Percentiles rank a stretch among this genome's conserved stretches.
Evolutionary conservation across 2,113 vertebrate species (phyloP).

Genomic region (Sarotherodon lohbergeri): DNA sequence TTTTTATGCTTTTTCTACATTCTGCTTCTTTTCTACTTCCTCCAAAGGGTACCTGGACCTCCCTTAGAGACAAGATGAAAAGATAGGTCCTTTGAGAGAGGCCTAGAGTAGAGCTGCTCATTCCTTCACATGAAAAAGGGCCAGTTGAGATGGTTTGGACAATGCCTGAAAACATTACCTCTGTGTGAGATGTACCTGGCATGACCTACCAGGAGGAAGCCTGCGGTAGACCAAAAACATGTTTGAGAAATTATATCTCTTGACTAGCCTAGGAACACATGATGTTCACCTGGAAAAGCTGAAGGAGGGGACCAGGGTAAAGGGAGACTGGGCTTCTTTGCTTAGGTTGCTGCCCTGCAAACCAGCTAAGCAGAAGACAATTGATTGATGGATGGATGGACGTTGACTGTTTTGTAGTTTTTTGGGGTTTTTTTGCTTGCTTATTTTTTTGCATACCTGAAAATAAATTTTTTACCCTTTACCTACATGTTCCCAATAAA

Average conservation of each 20-base stretch:
- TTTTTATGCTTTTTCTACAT: neutral
- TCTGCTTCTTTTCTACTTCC: neutral
- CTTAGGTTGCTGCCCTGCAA: no score
- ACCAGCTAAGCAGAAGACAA: no score
- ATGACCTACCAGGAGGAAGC: neutral
- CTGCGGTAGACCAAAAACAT: neutral
- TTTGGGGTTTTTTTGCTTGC: no score
- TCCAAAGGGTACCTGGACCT: neutral
- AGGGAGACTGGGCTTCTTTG: no score
- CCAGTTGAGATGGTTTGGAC: neutral
- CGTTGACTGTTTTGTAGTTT: no score
- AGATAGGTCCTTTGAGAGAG: neutral
- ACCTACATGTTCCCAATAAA: no score
- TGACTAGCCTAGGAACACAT: neutral
- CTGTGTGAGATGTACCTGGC: neutral
- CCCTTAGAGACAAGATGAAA: neutral
- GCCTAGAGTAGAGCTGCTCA: neutral
- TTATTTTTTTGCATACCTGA: no score
- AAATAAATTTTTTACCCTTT: no score
- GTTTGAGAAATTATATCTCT: neutral
- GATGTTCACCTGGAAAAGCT: neutral
- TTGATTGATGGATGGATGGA: no score
- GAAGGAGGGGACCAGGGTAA: neutral
- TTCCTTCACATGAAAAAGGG: neutral
- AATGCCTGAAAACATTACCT: neutral